Conservation (phyloP, 2,797 vertebrate species). For the Pseudochromis fuscus region DNA sequence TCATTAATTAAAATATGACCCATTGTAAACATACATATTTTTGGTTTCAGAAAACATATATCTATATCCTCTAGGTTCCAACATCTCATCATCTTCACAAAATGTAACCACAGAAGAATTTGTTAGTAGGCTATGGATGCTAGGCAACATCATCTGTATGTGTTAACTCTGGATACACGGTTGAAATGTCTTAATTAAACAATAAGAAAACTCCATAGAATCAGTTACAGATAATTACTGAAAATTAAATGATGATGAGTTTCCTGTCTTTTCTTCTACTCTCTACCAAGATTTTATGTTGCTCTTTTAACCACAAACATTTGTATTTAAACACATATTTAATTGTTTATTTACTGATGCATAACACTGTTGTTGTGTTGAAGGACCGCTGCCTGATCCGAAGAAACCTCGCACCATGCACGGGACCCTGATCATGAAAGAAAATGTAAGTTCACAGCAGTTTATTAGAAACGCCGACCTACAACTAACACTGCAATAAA, state of each 20-base stretch:
- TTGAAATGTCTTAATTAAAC: too few species aligned
- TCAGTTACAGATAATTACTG: not conserved
- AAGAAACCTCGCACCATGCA: conserved; percentile 96
- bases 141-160: not conserved
- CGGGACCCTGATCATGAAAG: conserved; percentile 96
- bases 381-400: conserved; percentile 90
- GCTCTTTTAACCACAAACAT: not conserved
- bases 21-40: too few species aligned
- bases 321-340: not conserved
- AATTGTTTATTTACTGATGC: not conserved
- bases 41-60: too few species aligned
- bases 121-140: too few species aligned
- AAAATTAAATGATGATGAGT: not conserved
- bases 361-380: conserved; percentile 8
- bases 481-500: not conserved
- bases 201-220: too few species aligned
- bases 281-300: not conserved
- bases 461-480: not conserved
- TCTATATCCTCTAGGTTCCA: too few species aligned
- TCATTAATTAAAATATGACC: too few species aligned
- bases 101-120: too few species aligned
- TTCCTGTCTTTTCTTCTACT: not conserved
- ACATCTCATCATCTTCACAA: too few species aligned
- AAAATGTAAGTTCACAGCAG: conserved; percentile 86
- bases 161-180: not conserved